Evolutionary conservation across 2,797 vertebrate genomes (phyloP).

Genomic region (Sandelia bainsii): DNA sequence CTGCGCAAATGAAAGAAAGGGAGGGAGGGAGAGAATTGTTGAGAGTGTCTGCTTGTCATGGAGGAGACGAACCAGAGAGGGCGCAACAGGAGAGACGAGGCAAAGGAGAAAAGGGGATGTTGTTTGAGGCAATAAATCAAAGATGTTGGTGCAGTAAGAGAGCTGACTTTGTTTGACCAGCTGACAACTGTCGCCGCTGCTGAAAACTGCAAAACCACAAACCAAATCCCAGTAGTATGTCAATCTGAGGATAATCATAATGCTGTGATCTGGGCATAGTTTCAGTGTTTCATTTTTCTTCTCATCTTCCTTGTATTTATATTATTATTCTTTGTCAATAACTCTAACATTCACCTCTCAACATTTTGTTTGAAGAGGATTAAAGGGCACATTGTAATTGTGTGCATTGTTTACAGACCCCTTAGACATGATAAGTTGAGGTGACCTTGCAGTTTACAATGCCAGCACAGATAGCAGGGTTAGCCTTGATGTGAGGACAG

Average conservation of each 20-base stretch:
- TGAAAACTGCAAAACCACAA: conserved; percentile 26
- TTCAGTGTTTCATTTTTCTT: conserved; percentile 1
- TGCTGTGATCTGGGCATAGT: background rate
- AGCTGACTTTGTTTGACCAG: conserved; percentile 57
- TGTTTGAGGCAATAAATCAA: conserved; percentile 62
- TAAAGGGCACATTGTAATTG: conserved; percentile 14
- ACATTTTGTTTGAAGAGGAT: conserved; percentile 8
- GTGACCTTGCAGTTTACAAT: conserved; percentile 15
- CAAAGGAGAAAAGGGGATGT: background rate
- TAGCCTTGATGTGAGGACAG: conserved; percentile 36
- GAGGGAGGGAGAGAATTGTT: background rate
- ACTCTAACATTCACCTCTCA: background rate
- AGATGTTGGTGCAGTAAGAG: conserved; percentile 49
- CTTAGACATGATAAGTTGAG: conserved; percentile 26
- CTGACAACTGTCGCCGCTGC: conserved; percentile 40
- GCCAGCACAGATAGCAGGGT: conserved; percentile 16
- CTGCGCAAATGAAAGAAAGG: conserved; percentile 6
- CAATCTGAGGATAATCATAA: conserved; percentile 19
- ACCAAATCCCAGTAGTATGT: conserved; percentile 6
- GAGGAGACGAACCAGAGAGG: conserved; percentile 44
- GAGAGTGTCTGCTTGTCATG: conserved; percentile 25
- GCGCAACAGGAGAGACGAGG: conserved; percentile 4
- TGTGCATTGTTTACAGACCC: conserved; percentile 24
- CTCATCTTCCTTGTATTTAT: background rate
- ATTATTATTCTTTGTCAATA: background rate